Percentiles rank a stretch among this genome's conserved stretches.
phyloP scores from a whole-genome alignment of 2,113 vertebrate genomes.

The Promerops cafer region DNA sequence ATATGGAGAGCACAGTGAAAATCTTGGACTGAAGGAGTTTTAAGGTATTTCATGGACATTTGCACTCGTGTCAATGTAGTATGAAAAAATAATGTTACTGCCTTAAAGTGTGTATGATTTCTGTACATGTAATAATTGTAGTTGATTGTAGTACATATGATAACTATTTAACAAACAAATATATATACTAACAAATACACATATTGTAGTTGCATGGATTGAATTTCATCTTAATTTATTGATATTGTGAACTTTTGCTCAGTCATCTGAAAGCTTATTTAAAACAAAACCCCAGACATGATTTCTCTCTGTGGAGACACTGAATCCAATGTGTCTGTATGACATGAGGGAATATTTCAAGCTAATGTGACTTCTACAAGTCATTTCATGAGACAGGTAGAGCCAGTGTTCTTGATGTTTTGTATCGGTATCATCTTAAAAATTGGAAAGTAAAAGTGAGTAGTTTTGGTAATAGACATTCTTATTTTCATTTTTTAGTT shows the following conservation, averaged over 20 bases:
- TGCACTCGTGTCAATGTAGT: neutral
- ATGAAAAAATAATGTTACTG: neutral
- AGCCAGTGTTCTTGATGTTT: neutral
- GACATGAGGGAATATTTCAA: neutral
- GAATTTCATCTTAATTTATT: neutral
- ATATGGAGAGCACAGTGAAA: neutral
- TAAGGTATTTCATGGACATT: neutral
- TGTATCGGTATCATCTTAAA: accelerated
- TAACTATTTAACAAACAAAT: neutral
- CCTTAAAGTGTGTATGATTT: neutral
- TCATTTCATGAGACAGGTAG: neutral
- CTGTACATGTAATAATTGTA: neutral
- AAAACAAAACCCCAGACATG: neutral
- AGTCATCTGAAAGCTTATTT: neutral
- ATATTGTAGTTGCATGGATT: neutral
- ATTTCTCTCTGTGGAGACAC: neutral
- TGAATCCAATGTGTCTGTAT: neutral
- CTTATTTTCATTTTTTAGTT: neutral
- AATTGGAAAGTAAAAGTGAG: neutral
- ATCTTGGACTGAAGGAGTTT: neutral
- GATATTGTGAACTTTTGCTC: neutral
- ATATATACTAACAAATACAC: no score
- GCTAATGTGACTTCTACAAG: neutral
- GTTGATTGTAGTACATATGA: neutral
- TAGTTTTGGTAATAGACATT: neutral